Evolutionary conservation across 2,888 invertebrate species (phyloP).

Genomic region (Xestia c-nigrum): DNA sequence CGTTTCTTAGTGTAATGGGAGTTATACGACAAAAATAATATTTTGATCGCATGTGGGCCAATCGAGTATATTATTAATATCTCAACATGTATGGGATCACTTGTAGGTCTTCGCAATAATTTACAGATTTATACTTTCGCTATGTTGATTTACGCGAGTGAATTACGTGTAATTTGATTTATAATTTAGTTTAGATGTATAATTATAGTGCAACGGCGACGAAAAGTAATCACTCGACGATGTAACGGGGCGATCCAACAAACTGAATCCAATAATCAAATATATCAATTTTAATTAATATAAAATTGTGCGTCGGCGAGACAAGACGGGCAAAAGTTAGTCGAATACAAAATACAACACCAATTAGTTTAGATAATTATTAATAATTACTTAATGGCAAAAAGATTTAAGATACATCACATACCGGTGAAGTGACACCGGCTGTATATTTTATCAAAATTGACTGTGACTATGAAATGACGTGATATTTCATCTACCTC

Average conservation of each 20-base stretch:
- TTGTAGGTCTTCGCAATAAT: conserved; percentile 83
- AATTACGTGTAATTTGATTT: conserved; percentile 70
- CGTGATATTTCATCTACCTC: conserved; percentile 63
- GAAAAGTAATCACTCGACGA: conserved; percentile 45
- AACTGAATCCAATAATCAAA: conserved; percentile 41
- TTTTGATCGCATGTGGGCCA: conserved; percentile 85
- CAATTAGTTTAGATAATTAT: conserved; percentile 31
- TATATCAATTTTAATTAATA: conserved; percentile 21
- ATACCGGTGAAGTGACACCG: background rate
- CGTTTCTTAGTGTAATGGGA: conserved; percentile 75
- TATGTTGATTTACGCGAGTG: conserved; percentile 68
- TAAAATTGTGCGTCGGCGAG: conserved; percentile 20
- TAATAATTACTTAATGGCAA: conserved; percentile 32
- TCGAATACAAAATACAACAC: conserved; percentile 16
- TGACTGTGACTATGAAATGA: conserved; percentile 44
- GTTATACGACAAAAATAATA: conserved; percentile 76
- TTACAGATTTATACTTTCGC: conserved; percentile 74
- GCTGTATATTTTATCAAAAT: conserved; percentile 40
- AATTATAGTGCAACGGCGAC: conserved; percentile 53
- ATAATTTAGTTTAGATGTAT: conserved; percentile 70
- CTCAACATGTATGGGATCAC: conserved; percentile 87
- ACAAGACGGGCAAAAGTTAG: conserved; percentile 2
- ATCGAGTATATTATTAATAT: conserved; percentile 85
- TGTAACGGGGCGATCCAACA: conserved; percentile 45
- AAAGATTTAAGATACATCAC: conserved; percentile 17